Evolutionary conservation across 2,888 invertebrate genomes (phyloP).

Genomic region (Drosophila kuntzei): DNA sequence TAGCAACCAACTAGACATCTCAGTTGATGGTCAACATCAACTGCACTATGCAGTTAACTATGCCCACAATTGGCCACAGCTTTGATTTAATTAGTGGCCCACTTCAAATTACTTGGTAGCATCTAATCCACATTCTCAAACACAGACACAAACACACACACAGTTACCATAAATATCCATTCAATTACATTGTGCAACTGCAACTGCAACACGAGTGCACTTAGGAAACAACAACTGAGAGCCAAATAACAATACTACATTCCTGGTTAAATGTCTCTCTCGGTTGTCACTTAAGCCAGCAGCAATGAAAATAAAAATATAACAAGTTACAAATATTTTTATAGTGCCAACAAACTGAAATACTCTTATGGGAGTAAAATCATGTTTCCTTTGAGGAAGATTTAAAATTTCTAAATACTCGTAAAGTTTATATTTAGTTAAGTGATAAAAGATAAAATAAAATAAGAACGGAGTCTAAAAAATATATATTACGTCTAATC

Average conservation of each 20-base stretch:
- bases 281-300: constrained; percentile 27
- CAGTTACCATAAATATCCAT: constrained; percentile 3
- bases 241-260: constrained; percentile 19
- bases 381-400: background rate
- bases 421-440: background rate
- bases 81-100: constrained; percentile 61
- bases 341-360: constrained; percentile 10
- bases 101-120: constrained; percentile 4
- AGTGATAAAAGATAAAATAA: no score
- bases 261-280: constrained; percentile 31
- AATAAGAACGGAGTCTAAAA: no score
- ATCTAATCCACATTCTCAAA: background rate
- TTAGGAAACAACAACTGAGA: constrained; percentile 1
- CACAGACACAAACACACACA: constrained; percentile 1
- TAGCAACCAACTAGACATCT: background rate
- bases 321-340: constrained; percentile 10
- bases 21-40: constrained; percentile 6
- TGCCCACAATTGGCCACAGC: constrained; percentile 30
- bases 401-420: background rate
- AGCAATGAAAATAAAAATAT: constrained; percentile 15
- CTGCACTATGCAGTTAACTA: constrained; percentile 21
- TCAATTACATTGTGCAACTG: background rate
- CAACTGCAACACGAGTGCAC: constrained; percentile 31
- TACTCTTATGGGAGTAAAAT: background rate
- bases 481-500: no score